Evolutionary conservation across 1,140 invertebrate species (phyloP).

Genomic region (Euschistus heros): DNA sequence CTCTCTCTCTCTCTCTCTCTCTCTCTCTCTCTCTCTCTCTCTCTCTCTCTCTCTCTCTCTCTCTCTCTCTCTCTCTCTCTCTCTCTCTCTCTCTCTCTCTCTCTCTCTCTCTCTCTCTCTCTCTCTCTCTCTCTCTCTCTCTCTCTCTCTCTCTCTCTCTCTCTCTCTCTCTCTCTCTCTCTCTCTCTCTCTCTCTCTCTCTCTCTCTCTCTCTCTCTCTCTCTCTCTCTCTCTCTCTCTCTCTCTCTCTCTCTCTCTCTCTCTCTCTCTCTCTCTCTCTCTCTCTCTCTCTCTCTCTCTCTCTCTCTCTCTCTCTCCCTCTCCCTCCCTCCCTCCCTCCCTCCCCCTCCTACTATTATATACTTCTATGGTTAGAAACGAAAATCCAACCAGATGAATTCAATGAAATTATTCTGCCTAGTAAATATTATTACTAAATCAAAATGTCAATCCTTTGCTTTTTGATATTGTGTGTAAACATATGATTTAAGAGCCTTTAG

Average conservation of each 20-base stretch:
- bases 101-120: conserved; percentile 28
- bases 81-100: conserved; percentile 25
- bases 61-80: conserved; percentile 22
- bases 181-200: conserved; percentile 25
- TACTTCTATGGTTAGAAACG: too few species aligned
- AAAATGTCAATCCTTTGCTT: too few species aligned
- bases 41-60: conserved; percentile 23
- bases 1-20: conserved; percentile 23
- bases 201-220: conserved; percentile 23
- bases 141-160: conserved; percentile 24
- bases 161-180: conserved; percentile 21
- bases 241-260: conserved; percentile 25
- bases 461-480: too few species aligned
- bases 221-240: conserved; percentile 22
- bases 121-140: conserved; percentile 35
- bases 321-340: conserved; percentile 30
- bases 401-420: too few species aligned
- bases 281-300: conserved; percentile 22
- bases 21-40: conserved; percentile 23
- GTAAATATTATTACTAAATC: too few species aligned
- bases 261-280: conserved; percentile 21
- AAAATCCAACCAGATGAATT: too few species aligned
- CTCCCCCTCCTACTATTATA: too few species aligned
- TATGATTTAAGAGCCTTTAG: too few species aligned
- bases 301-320: conserved; percentile 28